Conservation (phyloP, 2,888 invertebrate species). For the Perizoma affinitatum region DNA sequence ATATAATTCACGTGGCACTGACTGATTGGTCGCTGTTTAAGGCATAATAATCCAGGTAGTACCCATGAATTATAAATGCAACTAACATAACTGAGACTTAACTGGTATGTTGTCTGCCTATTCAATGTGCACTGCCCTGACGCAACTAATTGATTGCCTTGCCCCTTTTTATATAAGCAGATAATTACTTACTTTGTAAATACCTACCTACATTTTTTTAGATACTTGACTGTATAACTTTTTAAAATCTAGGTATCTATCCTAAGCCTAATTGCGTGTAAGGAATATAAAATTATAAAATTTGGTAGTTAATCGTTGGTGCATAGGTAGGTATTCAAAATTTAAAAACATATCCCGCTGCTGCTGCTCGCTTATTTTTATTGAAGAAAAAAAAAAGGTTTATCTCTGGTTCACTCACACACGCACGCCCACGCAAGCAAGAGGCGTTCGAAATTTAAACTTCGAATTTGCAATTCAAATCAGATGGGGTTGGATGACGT, state of each 20-base stretch:
- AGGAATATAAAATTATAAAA: too few species aligned
- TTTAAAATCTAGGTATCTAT: too few species aligned
- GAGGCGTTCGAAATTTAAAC: slow-evolving; percentile 71
- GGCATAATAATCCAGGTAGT: slow-evolving; percentile 19
- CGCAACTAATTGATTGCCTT: slow-evolving; percentile 9
- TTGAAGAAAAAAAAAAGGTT: slow-evolving; percentile 18
- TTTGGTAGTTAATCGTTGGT: background rate
- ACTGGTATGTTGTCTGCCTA: slow-evolving; percentile 4
- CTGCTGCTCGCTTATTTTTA: slow-evolving; percentile 7
- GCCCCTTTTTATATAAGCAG: slow-evolving; percentile 9
- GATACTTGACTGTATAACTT: background rate
- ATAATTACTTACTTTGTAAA: slow-evolving; percentile 5
- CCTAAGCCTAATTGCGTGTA: too few species aligned
- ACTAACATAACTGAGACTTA: slow-evolving; percentile 4
- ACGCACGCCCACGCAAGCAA: slow-evolving; percentile 42
- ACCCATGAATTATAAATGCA: slow-evolving; percentile 9
- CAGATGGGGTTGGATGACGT: slow-evolving; percentile 60
- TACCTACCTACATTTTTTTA: background rate
- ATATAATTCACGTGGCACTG: slow-evolving; percentile 7
- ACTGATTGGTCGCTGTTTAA: slow-evolving; percentile 14
- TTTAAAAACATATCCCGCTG: background rate
- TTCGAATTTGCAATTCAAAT: slow-evolving; percentile 57
- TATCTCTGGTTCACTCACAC: slow-evolving; percentile 31
- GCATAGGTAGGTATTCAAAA: background rate
- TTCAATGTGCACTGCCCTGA: slow-evolving; percentile 12